Percentiles rank a stretch among this genome's conserved stretches.
Conservation (phyloP, 2,888 invertebrate species). For the Plagiodera versicolora region DNA sequence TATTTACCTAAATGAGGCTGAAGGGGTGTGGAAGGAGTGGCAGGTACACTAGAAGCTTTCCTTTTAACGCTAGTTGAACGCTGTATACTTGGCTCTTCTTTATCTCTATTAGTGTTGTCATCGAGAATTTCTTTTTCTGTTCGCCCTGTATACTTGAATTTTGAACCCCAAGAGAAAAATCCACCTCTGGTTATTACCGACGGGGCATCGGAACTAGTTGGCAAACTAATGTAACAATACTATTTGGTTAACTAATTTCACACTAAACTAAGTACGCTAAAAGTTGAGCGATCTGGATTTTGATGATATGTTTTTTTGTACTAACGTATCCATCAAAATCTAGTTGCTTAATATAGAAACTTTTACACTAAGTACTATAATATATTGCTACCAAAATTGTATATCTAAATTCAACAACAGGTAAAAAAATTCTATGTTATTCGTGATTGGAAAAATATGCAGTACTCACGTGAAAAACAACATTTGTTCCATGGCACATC, state of each 20-base stretch:
- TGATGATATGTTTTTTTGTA: no score
- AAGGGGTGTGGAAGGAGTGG: constrained; percentile 83
- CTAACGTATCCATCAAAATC: no score
- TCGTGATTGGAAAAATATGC: no score
- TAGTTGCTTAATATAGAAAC: no score
- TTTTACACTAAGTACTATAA: no score
- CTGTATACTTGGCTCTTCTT: constrained; percentile 59
- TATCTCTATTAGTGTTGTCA: constrained; percentile 70
- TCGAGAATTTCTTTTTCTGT: constrained; percentile 90
- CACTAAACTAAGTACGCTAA: constrained; percentile 21
- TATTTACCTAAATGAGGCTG: constrained; percentile 67
- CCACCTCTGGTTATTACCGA: constrained; percentile 88
- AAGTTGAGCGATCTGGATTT: no score
- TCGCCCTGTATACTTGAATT: constrained; percentile 89
- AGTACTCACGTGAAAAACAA: constrained; percentile 93
- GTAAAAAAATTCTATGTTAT: no score
- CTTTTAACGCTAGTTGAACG: constrained; percentile 63
- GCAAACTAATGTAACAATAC: constrained; percentile 62
- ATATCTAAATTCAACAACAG: no score
- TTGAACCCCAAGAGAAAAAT: constrained; percentile 91
- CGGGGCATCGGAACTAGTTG: constrained; percentile 80
- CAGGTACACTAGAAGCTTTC: constrained; percentile 85
- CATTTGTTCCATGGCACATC: constrained; percentile 97
- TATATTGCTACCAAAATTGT: constrained; percentile 15
- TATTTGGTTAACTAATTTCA: constrained; percentile 24